Evolutionary conservation across 2,113 vertebrate genomes (phyloP).

Genomic region (Stegostoma tigrinum): DNA sequence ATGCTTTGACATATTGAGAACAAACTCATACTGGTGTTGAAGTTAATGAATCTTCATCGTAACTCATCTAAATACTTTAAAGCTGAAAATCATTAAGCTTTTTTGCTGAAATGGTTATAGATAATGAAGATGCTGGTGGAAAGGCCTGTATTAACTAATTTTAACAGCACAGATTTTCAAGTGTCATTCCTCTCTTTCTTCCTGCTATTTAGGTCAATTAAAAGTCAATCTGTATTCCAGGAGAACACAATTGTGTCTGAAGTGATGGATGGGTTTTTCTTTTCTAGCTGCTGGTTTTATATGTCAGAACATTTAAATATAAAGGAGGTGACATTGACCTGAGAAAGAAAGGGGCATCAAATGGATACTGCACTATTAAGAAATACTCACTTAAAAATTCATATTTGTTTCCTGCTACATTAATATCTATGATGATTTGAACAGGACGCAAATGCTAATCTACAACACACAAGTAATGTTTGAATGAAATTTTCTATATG

Average conservation of each 20-base stretch:
- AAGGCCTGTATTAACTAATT: neutral
- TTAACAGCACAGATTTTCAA: constrained; percentile 3
- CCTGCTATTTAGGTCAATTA: neutral
- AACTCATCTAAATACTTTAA: constrained; percentile 1
- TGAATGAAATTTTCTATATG: neutral
- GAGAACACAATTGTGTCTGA: neutral
- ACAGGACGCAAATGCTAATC: neutral
- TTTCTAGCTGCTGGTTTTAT: neutral
- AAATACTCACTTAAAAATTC: neutral
- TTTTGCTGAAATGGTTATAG: neutral
- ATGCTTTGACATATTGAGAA: neutral
- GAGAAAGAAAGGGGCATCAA: neutral
- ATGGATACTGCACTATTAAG: neutral
- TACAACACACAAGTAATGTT: neutral
- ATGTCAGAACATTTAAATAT: neutral
- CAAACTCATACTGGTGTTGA: neutral
- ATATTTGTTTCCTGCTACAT: neutral
- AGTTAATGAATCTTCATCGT: neutral
- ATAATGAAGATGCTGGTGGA: neutral
- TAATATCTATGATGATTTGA: neutral
- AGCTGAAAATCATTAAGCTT: neutral
- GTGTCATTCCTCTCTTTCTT: neutral
- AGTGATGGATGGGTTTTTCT: neutral
- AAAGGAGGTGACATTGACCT: neutral
- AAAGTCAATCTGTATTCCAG: constrained; percentile 18